phyloP scores from a whole-genome alignment of 2,797 vertebrate species.

The Glyptemys insculpta region DNA sequence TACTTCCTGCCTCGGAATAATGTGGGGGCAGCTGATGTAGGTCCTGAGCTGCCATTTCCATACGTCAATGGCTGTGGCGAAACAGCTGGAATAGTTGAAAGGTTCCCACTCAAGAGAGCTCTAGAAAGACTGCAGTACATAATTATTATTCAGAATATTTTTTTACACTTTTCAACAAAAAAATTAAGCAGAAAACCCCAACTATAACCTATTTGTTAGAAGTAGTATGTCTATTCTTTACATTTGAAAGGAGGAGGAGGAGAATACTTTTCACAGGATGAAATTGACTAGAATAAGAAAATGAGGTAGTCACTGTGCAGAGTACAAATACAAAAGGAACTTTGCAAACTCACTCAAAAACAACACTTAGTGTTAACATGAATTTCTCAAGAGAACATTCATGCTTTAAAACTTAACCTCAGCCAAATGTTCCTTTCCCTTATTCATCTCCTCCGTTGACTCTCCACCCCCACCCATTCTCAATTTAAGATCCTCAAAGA shows the following conservation, averaged over 20 bases:
- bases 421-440: rapidly evolving
- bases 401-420: neutral
- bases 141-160: neutral
- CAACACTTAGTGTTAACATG: neutral
- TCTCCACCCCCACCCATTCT: neutral
- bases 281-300: neutral
- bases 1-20: slow-evolving; percentile 85
- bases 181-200: neutral
- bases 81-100: slow-evolving; percentile 60
- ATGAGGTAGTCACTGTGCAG: neutral
- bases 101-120: slow-evolving; percentile 42
- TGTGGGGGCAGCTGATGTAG: neutral
- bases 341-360: neutral
- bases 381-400: neutral
- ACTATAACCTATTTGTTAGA: neutral
- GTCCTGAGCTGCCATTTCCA: slow-evolving; percentile 55
- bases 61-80: slow-evolving; percentile 60
- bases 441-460: neutral
- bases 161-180: neutral
- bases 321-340: rapidly evolving
- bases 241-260: neutral
- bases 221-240: neutral
- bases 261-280: neutral
- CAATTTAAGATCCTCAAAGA: neutral
- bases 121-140: slow-evolving; percentile 73